Evolutionary conservation across 2,113 vertebrate genomes (phyloP), one percentile per base, ranked within the genome.

Genomic region (Sus scrofa): DNA sequence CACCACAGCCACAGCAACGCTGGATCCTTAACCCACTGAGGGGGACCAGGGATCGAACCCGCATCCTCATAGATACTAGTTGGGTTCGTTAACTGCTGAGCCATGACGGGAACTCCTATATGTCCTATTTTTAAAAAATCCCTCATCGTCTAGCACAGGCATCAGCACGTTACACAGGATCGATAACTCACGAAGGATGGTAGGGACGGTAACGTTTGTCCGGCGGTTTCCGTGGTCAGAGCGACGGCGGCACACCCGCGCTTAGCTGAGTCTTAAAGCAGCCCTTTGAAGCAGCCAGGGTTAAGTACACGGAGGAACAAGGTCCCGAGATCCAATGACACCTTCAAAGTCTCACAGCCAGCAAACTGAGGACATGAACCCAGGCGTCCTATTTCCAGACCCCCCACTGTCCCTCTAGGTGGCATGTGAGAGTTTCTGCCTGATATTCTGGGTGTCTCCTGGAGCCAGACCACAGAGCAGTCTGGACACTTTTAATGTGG

Each of bases 381-480:
- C 44, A 9, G 26, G 22, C 7, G 1, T 32, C 82, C 37, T 32
- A 16, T 32, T 63, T 86, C 68, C 44, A 27, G 63, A 44, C 9
- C 70, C 52, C 19, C 1, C 7, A 3, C 30, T 24, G 52, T 22
- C 54, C 68, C 37, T 78, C 20, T 1, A 1, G 4, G 56, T n/a
- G 16, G 27, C 1, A 24, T 8, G 7, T 39, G 68, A 34, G 11
- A 2, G 19, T 60, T 63, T 75, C 74, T 60, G 5, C 11, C 1
- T 3, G 37, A 34, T 58, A 27, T 14, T 87, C 73, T 63, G 60
- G 70, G n/a, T 37, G n/a, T 26, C 44, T n/a, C 73, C 81, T 14
- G 19, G 14, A 13, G 5, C 65, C 71, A 34, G 39, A 0, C 0
- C 6, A 2, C 0, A 86, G 13, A 77, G 16, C 22, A 83, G 34